Evolutionary conservation across 2,888 invertebrate species (phyloP), one percentile per base, ranked within the genome.

Genomic region (Agrilus biguttatus): DNA sequence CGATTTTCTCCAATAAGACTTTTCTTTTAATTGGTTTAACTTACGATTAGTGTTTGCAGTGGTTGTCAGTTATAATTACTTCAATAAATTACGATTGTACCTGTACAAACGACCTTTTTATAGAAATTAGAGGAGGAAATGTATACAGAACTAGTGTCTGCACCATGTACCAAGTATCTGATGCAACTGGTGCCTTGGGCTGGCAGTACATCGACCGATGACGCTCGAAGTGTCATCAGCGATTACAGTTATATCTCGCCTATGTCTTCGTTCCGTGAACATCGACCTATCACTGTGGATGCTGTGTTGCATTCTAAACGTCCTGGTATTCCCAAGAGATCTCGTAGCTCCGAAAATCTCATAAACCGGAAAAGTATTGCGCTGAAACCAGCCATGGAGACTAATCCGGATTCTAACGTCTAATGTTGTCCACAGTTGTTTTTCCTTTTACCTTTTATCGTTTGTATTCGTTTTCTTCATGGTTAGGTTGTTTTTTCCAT

Each of bases 91-190:
- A 34, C 35, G 19, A 23, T 40, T 34, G 33, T 36, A 39, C 40
- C 42, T 28, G 2, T 45, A 45, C 46, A 46, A 50, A 50, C 50
- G 42, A 54, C 59, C 55, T 55, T 65, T 59, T 69, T 70, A 55
- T 71, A 73, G 73, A 70, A 63, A 64, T 58, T 73, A 61, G 72
- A 73, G 61, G 67, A 70, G 54, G 63, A 64, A 51, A 60, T 73
- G 55, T 63, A 64, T 53, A 59, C 58, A 51, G 67, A 69, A 57
- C 61, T 66, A 61, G 60, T 65, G 58, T 60, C 61, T 51, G 57
- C 61, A 51, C 65, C 65, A 55, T 71, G 69, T 58, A 59, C 51
- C 41, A 46, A 54, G 45, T 61, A 54, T 45, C 4, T 28, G 4
- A 28, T 28, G 28, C 28, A 28, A 28, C 2, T 10, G 28, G 10